These are phyloP conservation scores for Gobio gobio DNA, from an alignment of 2,113 vertebrate species.

Conservation along the genomic window DNA sequence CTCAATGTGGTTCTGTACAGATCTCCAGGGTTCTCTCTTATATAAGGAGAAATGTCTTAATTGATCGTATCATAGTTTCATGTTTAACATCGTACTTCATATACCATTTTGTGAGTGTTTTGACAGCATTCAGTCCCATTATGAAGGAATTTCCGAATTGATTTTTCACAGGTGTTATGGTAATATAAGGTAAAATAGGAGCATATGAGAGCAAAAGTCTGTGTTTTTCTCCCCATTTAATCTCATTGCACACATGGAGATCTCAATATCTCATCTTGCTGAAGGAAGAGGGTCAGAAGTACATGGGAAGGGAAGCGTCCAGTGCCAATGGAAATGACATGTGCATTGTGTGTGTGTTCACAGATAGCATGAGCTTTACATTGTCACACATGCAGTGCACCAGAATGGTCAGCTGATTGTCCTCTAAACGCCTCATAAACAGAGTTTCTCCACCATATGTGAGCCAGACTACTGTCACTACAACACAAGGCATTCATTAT, in stretches of 20 bases:
- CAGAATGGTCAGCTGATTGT: neutral
- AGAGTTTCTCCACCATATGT: slow-evolving; percentile 13
- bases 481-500: neutral
- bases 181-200: neutral
- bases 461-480: neutral
- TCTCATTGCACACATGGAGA: neutral
- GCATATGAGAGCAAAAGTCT: neutral
- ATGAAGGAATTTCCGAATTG: too few species aligned
- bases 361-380: slow-evolving; percentile 2
- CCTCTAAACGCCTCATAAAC: slow-evolving; percentile 32
- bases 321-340: slow-evolving; percentile 58
- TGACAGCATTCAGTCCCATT: too few species aligned
- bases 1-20: too few species aligned
- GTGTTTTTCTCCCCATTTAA: neutral
- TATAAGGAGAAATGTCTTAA: too few species aligned
- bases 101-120: too few species aligned
- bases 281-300: slow-evolving; percentile 1
- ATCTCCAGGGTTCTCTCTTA: too few species aligned
- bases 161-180: neutral
- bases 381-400: slow-evolving; percentile 47
- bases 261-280: neutral
- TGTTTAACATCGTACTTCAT: too few species aligned
- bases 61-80: too few species aligned
- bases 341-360: slow-evolving; percentile 2
- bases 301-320: neutral